Evolutionary conservation across 2,888 invertebrate species (phyloP).

Genomic region (Disparrhopalites patrizii): DNA sequence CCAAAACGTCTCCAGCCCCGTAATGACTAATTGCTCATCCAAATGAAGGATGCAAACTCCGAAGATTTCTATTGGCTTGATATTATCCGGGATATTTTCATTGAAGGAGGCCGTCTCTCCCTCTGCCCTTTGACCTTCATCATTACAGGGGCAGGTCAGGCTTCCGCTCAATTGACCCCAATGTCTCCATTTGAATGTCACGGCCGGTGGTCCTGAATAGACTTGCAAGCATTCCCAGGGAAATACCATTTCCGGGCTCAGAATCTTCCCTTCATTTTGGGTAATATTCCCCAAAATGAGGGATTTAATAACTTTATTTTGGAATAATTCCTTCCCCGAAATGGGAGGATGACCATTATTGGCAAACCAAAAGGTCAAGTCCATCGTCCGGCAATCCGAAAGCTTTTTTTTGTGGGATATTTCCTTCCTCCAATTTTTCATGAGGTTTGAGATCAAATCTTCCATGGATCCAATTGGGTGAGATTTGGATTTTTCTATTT

Average conservation of each 20-base stretch:
- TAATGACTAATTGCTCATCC: constrained; percentile 24
- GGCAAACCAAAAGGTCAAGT: constrained; percentile 22
- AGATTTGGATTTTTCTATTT: constrained; percentile 34
- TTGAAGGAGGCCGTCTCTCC: too few species aligned
- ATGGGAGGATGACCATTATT: constrained; percentile 29
- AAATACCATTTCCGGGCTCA: constrained; percentile 40
- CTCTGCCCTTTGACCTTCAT: constrained; percentile 15
- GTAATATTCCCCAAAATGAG: constrained; percentile 47
- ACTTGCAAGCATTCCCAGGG: constrained; percentile 41
- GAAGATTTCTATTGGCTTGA: constrained; percentile 32
- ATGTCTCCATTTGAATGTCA: constrained; percentile 50
- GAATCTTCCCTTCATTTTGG: constrained; percentile 44
- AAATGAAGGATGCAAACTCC: constrained; percentile 28
- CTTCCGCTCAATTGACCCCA: constrained; percentile 49
- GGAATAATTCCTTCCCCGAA: too few species aligned
- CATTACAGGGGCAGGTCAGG: constrained; percentile 37
- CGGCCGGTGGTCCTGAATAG: constrained; percentile 48
- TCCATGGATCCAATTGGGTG: constrained; percentile 50
- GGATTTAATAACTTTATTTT: too few species aligned
- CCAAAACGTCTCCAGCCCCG: constrained; percentile 30
- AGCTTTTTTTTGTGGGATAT: constrained; percentile 49
- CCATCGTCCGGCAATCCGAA: constrained; percentile 37
- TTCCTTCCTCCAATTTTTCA: constrained; percentile 52
- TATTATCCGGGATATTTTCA: too few species aligned
- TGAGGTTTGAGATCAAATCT: constrained; percentile 50